These are phyloP conservation scores for Monoplex corrugatus DNA, from an alignment of 2,888 invertebrate species.

Conservation along the genomic window DNA sequence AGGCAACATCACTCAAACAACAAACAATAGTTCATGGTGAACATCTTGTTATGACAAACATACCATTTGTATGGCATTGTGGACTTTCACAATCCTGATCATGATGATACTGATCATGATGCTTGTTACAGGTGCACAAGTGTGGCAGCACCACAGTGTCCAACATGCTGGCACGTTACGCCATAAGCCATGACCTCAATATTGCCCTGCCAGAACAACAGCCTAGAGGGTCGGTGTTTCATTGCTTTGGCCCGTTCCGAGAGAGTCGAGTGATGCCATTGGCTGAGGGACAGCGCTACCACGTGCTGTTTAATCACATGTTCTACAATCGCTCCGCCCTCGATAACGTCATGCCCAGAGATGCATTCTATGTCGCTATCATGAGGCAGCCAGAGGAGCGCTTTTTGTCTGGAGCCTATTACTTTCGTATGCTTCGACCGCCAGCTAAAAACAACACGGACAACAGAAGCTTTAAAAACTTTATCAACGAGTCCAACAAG, in stretches of 20 bases:
- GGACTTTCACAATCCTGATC: neutral
- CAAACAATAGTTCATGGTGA: neutral
- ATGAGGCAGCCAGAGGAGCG: conserved; percentile 63
- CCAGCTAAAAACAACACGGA: neutral
- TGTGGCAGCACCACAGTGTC: conserved; percentile 68
- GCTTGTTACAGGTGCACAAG: conserved; percentile 66
- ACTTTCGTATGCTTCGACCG: conserved; percentile 48
- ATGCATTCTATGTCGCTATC: conserved; percentile 62
- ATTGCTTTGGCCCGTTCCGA: conserved; percentile 57
- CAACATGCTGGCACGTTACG: conserved; percentile 68
- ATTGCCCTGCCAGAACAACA: conserved; percentile 62
- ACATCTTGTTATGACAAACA: neutral
- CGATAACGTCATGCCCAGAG: conserved; percentile 57
- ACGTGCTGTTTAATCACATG: conserved; percentile 69
- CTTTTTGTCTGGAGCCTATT: conserved; percentile 64
- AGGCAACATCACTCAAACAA: too few species aligned
- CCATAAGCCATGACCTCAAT: conserved; percentile 58
- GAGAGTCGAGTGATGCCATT: conserved; percentile 60
- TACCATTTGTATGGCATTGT: neutral
- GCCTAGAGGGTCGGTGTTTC: neutral
- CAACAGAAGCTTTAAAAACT: neutral
- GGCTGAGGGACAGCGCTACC: conserved; percentile 60
- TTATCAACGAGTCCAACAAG: neutral
- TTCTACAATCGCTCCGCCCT: conserved; percentile 64
- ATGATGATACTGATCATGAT: neutral